Percentiles rank a stretch among this genome's conserved stretches.
These are phyloP conservation scores for Burhinus bistriatus DNA, from an alignment of 2,113 vertebrate genomes.

Conservation along the genomic window DNA sequence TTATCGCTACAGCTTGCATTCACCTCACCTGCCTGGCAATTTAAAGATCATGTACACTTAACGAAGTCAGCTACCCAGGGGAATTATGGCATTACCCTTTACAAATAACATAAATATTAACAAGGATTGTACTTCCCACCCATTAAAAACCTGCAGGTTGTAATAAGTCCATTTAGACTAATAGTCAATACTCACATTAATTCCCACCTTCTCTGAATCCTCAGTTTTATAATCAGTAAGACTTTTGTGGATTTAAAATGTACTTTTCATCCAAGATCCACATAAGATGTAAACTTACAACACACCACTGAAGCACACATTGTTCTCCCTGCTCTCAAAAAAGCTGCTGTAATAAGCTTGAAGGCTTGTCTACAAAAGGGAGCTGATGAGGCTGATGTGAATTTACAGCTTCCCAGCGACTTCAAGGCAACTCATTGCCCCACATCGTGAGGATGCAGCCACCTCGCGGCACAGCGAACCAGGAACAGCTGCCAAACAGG, in stretches of 20 bases:
- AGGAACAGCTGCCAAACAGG: not conserved
- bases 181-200: not conserved
- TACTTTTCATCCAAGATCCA: not conserved
- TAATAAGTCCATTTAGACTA: not conserved
- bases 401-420: not conserved
- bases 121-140: not conserved
- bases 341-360: not conserved
- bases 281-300: not conserved
- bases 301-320: not conserved
- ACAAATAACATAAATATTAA: conserved; percentile 41
- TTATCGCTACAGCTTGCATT: not conserved
- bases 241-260: not conserved
- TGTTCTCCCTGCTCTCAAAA: not conserved
- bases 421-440: not conserved
- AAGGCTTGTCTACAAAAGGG: not conserved
- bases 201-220: not conserved
- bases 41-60: not conserved
- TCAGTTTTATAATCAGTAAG: not conserved
- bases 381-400: not conserved
- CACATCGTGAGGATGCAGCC: fast-evolving
- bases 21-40: not conserved
- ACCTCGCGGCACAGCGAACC: fast-evolving
- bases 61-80: not conserved
- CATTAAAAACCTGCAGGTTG: not conserved
- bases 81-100: not conserved